phyloP scores from a whole-genome alignment of 2,797 vertebrate species.

The Eulemur rubriventer region DNA sequence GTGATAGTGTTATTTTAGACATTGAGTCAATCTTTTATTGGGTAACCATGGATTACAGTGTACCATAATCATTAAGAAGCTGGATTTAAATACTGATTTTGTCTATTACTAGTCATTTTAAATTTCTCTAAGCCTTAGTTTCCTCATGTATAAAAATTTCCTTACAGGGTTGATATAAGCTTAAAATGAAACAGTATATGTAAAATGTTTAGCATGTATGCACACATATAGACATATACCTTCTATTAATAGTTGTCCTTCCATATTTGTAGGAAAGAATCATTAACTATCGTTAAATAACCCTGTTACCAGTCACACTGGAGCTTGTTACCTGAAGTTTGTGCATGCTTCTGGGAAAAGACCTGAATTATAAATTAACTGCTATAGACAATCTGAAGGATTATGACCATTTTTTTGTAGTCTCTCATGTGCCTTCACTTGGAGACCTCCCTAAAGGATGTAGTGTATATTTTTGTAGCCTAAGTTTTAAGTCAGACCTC shows the following conservation, averaged over 20 bases:
- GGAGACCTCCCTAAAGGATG: neutral
- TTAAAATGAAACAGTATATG: neutral
- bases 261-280: neutral
- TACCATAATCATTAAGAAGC: neutral
- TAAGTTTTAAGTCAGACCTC: neutral
- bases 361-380: neutral
- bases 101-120: neutral
- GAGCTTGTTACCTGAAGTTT: neutral
- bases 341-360: neutral
- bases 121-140: slow-evolving; percentile 7
- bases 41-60: neutral
- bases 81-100: neutral
- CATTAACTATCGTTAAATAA: neutral
- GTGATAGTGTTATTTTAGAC: neutral
- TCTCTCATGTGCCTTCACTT: neutral
- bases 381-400: neutral
- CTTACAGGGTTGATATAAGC: neutral
- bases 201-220: neutral
- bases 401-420: neutral
- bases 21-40: neutral
- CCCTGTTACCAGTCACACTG: neutral
- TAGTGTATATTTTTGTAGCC: neutral
- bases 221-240: neutral
- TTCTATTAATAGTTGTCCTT: neutral
- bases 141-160: neutral